These are phyloP conservation scores for Rissa tridactyla DNA, from an alignment of 2,113 vertebrate species.

Conservation along the genomic window DNA sequence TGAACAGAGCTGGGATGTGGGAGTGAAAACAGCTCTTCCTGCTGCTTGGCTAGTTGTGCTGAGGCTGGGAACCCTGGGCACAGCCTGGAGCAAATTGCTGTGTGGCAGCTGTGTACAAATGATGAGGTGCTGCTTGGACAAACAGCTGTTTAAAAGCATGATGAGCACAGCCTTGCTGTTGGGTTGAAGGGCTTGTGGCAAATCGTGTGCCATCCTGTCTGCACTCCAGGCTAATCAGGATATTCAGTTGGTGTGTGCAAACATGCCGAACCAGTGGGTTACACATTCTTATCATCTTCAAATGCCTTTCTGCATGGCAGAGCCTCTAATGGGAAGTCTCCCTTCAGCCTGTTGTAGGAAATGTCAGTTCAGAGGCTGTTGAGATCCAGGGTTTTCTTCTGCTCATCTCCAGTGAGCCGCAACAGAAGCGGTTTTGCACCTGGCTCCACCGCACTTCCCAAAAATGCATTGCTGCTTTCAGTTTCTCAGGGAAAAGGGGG, in stretches of 20 bases:
- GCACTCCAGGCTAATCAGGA: not conserved
- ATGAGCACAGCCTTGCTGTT: not conserved
- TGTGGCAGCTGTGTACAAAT: not conserved
- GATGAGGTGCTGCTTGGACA: not conserved
- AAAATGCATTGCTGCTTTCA: not conserved
- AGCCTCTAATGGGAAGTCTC: not conserved
- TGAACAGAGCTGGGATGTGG: not conserved
- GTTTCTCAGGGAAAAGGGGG: not conserved
- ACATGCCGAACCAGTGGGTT: not conserved
- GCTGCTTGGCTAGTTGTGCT: not conserved
- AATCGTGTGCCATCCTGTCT: not conserved
- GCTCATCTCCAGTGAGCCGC: not conserved
- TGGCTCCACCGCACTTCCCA: not conserved
- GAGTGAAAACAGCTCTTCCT: not conserved
- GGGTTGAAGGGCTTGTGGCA: not conserved
- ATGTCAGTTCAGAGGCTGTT: not conserved
- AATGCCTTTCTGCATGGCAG: fast-evolving
- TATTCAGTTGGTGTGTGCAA: not conserved
- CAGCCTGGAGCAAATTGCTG: not conserved
- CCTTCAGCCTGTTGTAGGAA: not conserved
- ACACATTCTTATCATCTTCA: fast-evolving
- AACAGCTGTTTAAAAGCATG: not conserved
- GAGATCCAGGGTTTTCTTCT: not conserved
- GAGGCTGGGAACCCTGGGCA: not conserved
- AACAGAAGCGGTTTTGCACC: not conserved